Percentiles rank a stretch among this genome's conserved stretches.
Evolutionary conservation across 2,888 invertebrate species (phyloP).

Genomic region (Oscheius sp.): DNA sequence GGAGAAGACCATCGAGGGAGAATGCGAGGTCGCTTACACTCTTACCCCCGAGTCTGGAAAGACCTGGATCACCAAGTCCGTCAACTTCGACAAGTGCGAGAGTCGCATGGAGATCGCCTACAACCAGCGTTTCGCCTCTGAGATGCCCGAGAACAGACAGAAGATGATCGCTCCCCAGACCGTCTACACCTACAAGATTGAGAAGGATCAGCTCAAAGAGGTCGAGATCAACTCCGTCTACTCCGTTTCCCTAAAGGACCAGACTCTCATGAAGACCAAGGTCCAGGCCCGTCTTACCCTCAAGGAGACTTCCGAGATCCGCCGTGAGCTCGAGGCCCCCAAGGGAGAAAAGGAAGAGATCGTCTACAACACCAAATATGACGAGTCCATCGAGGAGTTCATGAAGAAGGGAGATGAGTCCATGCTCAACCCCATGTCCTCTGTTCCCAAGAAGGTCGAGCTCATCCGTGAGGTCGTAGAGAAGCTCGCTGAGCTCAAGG

Average conservation of each 20-base stretch:
- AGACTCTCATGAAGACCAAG: constrained; percentile 51
- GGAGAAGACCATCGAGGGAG: constrained; percentile 54
- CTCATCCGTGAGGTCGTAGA: constrained; percentile 44
- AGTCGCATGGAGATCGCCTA: constrained; percentile 63
- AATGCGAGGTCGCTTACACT: constrained; percentile 63
- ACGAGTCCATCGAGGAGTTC: constrained; percentile 56
- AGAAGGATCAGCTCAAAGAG: constrained; percentile 49
- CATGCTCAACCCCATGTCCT: constrained; percentile 46
- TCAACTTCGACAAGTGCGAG: constrained; percentile 75
- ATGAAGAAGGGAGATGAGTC: constrained; percentile 59
- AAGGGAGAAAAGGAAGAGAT: constrained; percentile 49
- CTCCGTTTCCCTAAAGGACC: constrained; percentile 47
- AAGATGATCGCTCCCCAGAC: constrained; percentile 47
- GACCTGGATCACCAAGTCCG: constrained; percentile 60
- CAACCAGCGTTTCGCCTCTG: constrained; percentile 45
- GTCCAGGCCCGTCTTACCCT: constrained; percentile 46
- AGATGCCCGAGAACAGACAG: constrained; percentile 50
- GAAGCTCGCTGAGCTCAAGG: constrained; percentile 48
- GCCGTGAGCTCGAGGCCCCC: constrained; percentile 45
- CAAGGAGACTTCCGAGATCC: constrained; percentile 43
- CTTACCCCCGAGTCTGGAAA: constrained; percentile 41
- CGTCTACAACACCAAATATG: constrained; percentile 54
- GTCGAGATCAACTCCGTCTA: constrained; percentile 54
- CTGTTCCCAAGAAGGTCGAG: constrained; percentile 52
- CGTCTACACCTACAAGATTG: constrained; percentile 50